phyloP scores from a whole-genome alignment of 1,140 invertebrate genomes.

The Hormaphis cornu region DNA sequence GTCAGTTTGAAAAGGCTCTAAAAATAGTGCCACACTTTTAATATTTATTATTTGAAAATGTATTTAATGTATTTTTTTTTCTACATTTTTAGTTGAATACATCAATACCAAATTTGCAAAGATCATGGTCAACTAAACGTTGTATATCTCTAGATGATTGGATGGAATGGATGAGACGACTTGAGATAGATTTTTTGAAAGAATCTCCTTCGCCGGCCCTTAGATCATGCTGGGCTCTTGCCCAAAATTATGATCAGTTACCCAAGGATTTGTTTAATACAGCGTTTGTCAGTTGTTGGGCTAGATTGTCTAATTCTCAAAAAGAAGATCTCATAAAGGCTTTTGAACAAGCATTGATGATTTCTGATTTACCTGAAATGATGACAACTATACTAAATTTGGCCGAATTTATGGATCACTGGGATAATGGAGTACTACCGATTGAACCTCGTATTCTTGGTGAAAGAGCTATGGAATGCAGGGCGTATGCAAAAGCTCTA shows the following conservation, averaged over 20 bases:
- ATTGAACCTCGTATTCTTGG: constrained; percentile 74
- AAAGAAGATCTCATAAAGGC: constrained; percentile 80
- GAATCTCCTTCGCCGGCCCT: constrained; percentile 91
- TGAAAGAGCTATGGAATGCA: constrained; percentile 62
- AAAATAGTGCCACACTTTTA: background rate
- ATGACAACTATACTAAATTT: constrained; percentile 96
- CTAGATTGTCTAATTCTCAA: constrained; percentile 72
- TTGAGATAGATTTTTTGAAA: constrained; percentile 88
- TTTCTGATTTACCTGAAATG: constrained; percentile 91
- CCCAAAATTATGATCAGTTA: constrained; percentile 87
- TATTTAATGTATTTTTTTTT: background rate
- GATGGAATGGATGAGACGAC: constrained; percentile 87
- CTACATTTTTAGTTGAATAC: constrained; percentile 54
- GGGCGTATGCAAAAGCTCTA: constrained; percentile 86
- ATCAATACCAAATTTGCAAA: constrained; percentile 70
- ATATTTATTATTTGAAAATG: background rate
- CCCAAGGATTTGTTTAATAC: constrained; percentile 95
- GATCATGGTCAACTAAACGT: constrained; percentile 80
- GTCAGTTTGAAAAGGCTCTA: no score
- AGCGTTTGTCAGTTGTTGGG: constrained; percentile 98
- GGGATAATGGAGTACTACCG: constrained; percentile 90
- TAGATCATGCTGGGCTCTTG: constrained; percentile 79
- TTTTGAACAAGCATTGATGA: constrained; percentile 78
- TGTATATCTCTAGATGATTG: constrained; percentile 95
- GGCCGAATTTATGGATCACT: constrained; percentile 99